These are phyloP conservation scores for Dipodomys stephensi DNA, from an alignment of 2,113 vertebrate genomes.

Conservation along the genomic window DNA sequence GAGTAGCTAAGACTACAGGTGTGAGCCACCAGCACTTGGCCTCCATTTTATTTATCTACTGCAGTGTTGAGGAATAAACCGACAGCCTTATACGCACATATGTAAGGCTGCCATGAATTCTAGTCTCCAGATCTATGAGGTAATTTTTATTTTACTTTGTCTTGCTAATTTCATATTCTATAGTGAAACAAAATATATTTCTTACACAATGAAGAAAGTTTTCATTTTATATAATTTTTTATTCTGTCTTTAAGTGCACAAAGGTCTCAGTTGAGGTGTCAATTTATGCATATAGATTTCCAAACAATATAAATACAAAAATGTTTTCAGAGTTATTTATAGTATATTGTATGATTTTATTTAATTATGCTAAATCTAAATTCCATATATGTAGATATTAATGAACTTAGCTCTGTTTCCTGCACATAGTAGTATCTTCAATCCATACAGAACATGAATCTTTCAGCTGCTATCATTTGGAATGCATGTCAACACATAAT, in stretches of 20 bases:
- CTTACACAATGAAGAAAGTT: background rate
- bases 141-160: background rate
- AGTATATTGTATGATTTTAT: background rate
- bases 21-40: too few relatives aligned
- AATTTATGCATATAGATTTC: background rate
- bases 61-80: background rate
- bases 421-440: background rate
- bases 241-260: too few relatives aligned
- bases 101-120: background rate
- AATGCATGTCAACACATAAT: background rate
- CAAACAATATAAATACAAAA: slow-evolving; percentile 1
- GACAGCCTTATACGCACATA: background rate
- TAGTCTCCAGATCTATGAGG: background rate
- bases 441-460: background rate
- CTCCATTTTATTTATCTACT: background rate
- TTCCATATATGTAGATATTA: background rate
- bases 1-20: too few relatives aligned
- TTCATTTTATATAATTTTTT: too few relatives aligned
- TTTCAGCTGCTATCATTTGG: background rate
- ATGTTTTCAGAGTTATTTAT: background rate
- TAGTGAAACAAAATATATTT: background rate
- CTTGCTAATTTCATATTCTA: background rate
- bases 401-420: background rate
- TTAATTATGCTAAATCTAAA: background rate
- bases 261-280: too few relatives aligned